These are phyloP conservation scores for Tachysurus vachellii DNA, from an alignment of 2,113 vertebrate species.

Conservation along the genomic window DNA sequence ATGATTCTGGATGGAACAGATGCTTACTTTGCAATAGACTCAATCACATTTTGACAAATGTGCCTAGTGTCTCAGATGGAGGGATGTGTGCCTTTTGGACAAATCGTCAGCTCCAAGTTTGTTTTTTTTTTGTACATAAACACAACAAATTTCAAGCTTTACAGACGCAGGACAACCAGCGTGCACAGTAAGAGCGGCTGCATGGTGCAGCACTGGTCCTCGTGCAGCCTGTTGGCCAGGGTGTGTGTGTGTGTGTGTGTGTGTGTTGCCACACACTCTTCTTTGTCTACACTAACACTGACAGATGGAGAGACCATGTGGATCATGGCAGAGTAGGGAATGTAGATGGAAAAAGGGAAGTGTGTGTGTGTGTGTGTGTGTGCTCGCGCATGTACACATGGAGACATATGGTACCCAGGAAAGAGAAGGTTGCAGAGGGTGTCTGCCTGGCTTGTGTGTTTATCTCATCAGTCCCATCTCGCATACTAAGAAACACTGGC, in stretches of 20 bases:
- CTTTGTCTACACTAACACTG: slow-evolving; percentile 53
- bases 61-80: neutral
- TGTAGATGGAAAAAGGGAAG: slow-evolving; percentile 20
- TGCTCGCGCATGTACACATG: neutral
- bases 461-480: slow-evolving; percentile 36
- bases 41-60: neutral
- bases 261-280: slow-evolving; percentile 43
- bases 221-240: slow-evolving; percentile 15
- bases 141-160: neutral
- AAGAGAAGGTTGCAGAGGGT: slow-evolving; percentile 41
- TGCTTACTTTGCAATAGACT: neutral
- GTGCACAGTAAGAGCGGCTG: neutral
- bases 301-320: slow-evolving; percentile 59
- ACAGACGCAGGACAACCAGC: neutral
- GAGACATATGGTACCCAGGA: slow-evolving; percentile 48
- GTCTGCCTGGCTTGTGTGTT: slow-evolving; percentile 44
- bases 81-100: neutral
- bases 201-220: neutral
- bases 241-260: neutral
- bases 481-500: slow-evolving; percentile 56
- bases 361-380: slow-evolving; percentile 22
- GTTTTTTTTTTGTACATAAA: neutral
- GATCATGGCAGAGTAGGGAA: slow-evolving; percentile 50
- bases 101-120: neutral
- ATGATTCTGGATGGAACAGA: neutral